Percentiles rank a stretch among this genome's conserved stretches.
Conservation (phyloP, 2,888 invertebrate genomes). For the Branchellion lobata region DNA sequence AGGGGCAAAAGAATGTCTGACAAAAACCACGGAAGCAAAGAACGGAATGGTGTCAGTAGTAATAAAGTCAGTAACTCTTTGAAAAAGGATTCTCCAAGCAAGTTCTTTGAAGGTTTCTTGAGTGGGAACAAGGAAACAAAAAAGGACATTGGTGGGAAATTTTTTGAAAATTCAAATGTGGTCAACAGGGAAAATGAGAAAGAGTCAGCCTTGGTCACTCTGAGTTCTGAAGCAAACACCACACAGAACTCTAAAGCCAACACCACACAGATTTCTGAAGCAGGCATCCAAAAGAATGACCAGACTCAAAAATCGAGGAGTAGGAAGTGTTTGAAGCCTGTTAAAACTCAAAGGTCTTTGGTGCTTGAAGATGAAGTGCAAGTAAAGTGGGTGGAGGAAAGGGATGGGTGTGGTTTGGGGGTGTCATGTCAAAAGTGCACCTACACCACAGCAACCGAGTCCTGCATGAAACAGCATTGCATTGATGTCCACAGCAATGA, state of each 20-base stretch:
- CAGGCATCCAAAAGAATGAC: background rate
- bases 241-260: background rate
- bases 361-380: slow-evolving; percentile 20
- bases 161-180: too few relatives aligned
- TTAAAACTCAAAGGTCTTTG: slow-evolving; percentile 19
- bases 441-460: slow-evolving; percentile 34
- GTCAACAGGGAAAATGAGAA: background rate
- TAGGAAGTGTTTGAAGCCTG: slow-evolving; percentile 26
- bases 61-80: background rate
- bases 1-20: slow-evolving; percentile 30
- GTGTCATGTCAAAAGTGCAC: slow-evolving; percentile 33
- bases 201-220: background rate
- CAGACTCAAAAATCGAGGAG: slow-evolving; percentile 4
- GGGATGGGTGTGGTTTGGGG: slow-evolving; percentile 1
- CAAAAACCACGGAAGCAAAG: background rate
- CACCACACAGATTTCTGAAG: background rate
- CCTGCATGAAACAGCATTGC: slow-evolving; percentile 23
- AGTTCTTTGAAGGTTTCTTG: too few relatives aligned
- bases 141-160: too few relatives aligned
- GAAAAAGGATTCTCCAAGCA: background rate
- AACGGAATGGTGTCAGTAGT: background rate
- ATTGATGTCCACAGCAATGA: background rate
- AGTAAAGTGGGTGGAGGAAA: slow-evolving; percentile 13
- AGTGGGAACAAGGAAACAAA: background rate
- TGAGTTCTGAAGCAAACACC: background rate